Conservation (phyloP, 2,797 vertebrate species). For the Ptychadena robeensis region DNA sequence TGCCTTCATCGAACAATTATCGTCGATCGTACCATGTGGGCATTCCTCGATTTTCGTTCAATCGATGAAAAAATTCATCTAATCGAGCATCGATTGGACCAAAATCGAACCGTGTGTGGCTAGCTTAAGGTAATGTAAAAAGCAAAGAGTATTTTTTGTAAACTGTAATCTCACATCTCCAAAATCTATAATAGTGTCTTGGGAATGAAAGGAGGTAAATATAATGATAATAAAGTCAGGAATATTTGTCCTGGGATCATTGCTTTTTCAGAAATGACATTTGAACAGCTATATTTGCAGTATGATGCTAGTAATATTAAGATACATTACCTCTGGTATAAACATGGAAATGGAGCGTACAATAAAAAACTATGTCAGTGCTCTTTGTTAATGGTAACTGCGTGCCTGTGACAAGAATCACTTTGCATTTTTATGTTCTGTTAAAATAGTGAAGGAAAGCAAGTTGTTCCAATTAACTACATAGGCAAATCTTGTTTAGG, state of each 20-base stretch:
- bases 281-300: background rate
- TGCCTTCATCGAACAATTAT: too few species aligned
- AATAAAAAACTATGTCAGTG: background rate
- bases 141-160: background rate
- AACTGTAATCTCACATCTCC: background rate
- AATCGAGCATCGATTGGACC: too few species aligned
- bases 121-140: background rate
- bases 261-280: background rate
- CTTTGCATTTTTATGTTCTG: conserved; percentile 31
- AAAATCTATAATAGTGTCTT: background rate
- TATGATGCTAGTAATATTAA: background rate
- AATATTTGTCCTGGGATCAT: background rate
- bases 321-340: background rate
- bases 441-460: conserved; percentile 23
- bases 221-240: background rate
- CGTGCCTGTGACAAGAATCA: conserved; percentile 11
- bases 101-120: too few species aligned
- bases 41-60: too few species aligned
- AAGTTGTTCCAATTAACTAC: conserved; percentile 39
- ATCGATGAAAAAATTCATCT: too few species aligned
- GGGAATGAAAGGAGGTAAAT: background rate
- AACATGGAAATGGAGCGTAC: background rate
- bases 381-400: background rate
- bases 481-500: conserved; percentile 35
- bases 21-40: too few species aligned